Base-by-base conservation (phyloP, 2,888 invertebrate species). In the Reticulitermes lucifugus region DNA sequence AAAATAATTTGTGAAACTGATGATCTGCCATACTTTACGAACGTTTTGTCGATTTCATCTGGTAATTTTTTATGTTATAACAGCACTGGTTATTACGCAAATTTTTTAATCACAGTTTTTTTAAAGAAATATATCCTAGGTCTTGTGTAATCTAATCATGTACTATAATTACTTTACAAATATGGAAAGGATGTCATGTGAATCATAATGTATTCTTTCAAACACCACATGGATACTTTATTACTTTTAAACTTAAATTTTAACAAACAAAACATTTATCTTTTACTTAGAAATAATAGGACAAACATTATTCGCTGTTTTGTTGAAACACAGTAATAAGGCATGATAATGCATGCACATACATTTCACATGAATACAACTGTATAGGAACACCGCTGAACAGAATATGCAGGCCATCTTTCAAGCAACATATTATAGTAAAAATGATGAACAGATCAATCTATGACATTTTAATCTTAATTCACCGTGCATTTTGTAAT, bases 311-410 rank as follows among this genome's bases (percentile, higher is more conserved):
- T 77, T 77, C 77, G 77, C 77, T 77, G 77, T 77, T 77, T 77
- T 77, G 46, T 46, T 46, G n/a, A 75, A 77, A 77, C 77, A 77
- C 41, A 43, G 77, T 77, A 77, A n/a, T 77, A 77, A 77, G 77
- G 77, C 77, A 73, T 73, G 41, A 73, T 73, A 41, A 73, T 73
- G 73, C 73, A 77, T 77, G 77, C 77, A 77, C n/a, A 77, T 77
- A 77, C 77, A 77, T 77, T 77, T 77, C n/a, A 77, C 51, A 77
- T 51, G 21, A 77, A 77, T 46, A 77, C 22, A 77, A 25, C 43
- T 46, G 46, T 77, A 21, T n/a, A 77, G 77, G 77, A 46, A 77
- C 43, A 82, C 65, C 25, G 65, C 25, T 65, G 65, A 65, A 65
- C 25, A 79, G 55, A 83, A 83, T 59, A 59, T 81, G 46, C 22